Evolutionary conservation across 2,113 vertebrate species (phyloP), one percentile per base, ranked within the genome.

Genomic region (Rissa tridactyla): DNA sequence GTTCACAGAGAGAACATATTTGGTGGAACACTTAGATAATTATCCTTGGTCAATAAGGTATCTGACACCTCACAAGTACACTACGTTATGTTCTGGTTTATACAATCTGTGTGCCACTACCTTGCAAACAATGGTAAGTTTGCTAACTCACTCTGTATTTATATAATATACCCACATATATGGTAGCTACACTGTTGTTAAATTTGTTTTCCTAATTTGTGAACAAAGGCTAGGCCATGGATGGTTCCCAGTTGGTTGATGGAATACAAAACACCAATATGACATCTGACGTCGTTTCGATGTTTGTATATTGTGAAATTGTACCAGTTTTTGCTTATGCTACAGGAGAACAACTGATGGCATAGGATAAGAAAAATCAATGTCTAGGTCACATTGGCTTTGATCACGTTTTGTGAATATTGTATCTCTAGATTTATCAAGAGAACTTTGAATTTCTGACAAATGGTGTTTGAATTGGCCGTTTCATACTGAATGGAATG

Each of bases 101-200:
- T 76, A 82, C 27, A 58, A 47, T 30, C 18, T 51, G 46, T 82
- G 78, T 89, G 82, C 92, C 92, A 80, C 97, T 90, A 83, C 94
- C 92, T 88, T 83, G 68, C 96, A 73, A 96, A 82, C 94, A 40
- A 13, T 5, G 47, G 55, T 17, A 55, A 55, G 97, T 92, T 97
- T 97, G 97, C 94, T 54, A 44, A 75, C 71, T 88, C 87, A 66
- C 86, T 97, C 93, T 95, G 86, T 96, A 84, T 96, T 96, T 95
- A 86, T 97, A 88, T 55, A 83, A 54, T 80, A 92, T 60, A 79
- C 92, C 87, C 78, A 69, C 81, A 60, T 90, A 60, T 96, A 97
- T 95, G 97, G 97, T 97, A 97, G 97, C 88, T 95, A 96, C 96
- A 97, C 98, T 97, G 98, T 97, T 90, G 95, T 97, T 94, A 94